A percentile compares a stretch with the other conserved stretches of the same genome.
Conservation (phyloP, 2,113 vertebrate species). For the Brachyhypopomus gauderio region DNA sequence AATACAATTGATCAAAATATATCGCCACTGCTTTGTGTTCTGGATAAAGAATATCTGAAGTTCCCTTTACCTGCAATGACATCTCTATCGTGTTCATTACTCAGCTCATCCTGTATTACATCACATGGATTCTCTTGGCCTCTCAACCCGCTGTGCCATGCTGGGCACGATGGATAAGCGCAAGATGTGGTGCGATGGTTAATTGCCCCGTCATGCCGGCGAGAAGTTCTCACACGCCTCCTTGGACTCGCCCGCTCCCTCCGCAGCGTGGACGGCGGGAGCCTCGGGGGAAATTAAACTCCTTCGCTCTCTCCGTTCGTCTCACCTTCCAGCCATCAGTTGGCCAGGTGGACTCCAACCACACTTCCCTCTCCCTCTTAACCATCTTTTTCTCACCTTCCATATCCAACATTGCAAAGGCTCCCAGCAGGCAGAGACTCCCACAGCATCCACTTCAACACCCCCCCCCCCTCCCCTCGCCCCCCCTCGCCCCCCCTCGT, state of each 20-base stretch:
- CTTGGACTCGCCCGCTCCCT: not conserved
- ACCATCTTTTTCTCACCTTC: too few relatives aligned
- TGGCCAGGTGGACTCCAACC: not conserved
- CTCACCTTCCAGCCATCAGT: slow-evolving; percentile 27
- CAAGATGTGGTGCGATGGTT: not conserved
- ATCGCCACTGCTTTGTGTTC: too few relatives aligned
- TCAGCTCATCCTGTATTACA: not conserved
- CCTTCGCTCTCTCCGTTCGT: slow-evolving; percentile 5
- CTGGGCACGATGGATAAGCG: not conserved
- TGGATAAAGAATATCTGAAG: not conserved
- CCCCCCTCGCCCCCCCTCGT: too few relatives aligned
- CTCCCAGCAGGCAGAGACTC: slow-evolving; percentile 18
- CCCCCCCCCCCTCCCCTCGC: too few relatives aligned
- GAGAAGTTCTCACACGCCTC: not conserved
- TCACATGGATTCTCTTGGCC: not conserved
- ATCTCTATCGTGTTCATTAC: not conserved
- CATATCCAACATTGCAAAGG: not conserved
- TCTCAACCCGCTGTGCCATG: not conserved
- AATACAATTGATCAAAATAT: too few relatives aligned
- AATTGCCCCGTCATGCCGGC: not conserved
- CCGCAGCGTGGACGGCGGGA: not conserved
- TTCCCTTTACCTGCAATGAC: not conserved
- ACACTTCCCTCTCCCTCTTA: not conserved
- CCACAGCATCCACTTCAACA: not conserved
- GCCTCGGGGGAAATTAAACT: slow-evolving; percentile 37